Conservation (phyloP, 2,113 vertebrate species). For the Malurus melanocephalus region DNA sequence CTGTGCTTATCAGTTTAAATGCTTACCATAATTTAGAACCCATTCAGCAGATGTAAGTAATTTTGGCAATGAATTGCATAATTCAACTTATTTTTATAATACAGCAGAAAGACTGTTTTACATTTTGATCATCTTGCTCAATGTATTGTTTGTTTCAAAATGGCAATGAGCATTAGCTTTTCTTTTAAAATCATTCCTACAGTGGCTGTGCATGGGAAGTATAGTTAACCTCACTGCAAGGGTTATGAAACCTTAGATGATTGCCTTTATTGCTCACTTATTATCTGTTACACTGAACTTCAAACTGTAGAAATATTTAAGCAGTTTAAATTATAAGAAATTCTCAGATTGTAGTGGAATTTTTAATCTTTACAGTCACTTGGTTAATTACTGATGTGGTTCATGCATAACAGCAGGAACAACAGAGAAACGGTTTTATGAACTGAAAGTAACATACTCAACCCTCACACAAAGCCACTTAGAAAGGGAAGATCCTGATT, state of each 20-base stretch:
- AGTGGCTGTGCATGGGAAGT: background rate
- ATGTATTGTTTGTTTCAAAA: slow-evolving; percentile 3
- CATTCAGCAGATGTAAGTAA: slow-evolving; percentile 30
- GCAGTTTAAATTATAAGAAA: background rate
- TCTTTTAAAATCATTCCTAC: background rate
- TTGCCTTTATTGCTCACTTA: background rate
- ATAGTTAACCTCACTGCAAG: background rate
- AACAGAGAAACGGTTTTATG: background rate
- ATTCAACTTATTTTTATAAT: slow-evolving; percentile 38
- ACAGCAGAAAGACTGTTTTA: slow-evolving; percentile 30
- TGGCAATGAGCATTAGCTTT: background rate
- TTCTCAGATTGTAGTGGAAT: background rate
- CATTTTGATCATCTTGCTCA: slow-evolving; percentile 8
- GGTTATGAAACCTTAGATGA: background rate
- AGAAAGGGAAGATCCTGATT: background rate
- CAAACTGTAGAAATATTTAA: background rate
- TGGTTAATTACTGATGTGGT: background rate
- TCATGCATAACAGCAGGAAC: background rate
- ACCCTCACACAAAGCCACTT: background rate
- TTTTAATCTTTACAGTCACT: background rate
- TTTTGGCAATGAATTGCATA: background rate
- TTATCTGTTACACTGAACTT: background rate
- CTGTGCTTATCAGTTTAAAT: slow-evolving; percentile 45
- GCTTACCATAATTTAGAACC: slow-evolving; percentile 29
- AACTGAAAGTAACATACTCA: background rate